phyloP scores from a whole-genome alignment of 2,888 invertebrate genomes.

The Rugalucina vietnamica region DNA sequence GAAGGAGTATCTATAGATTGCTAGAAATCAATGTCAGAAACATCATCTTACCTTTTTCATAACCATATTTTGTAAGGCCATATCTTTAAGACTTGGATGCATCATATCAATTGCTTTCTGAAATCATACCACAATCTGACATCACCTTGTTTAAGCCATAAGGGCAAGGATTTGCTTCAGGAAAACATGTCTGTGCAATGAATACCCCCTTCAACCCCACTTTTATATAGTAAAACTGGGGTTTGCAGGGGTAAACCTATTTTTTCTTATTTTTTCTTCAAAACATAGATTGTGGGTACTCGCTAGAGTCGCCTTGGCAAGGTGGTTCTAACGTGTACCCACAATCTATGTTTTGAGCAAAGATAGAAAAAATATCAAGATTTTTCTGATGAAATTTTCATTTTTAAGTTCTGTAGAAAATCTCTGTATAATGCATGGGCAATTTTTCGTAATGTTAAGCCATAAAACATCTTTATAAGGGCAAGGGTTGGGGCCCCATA shows the following conservation, averaged over 20 bases:
- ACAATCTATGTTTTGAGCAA: too few species aligned
- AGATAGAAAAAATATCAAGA: too few species aligned
- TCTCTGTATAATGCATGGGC: too few species aligned
- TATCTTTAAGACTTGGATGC: conserved; percentile 82
- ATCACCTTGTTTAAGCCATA: neutral
- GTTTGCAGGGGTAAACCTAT: neutral
- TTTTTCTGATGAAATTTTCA: too few species aligned
- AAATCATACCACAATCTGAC: conserved; percentile 15
- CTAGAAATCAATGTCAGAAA: too few species aligned
- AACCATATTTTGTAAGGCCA: conserved; percentile 82
- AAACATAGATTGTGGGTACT: neutral
- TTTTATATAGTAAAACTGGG: neutral
- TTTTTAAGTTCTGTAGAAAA: too few species aligned
- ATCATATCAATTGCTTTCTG: conserved; percentile 77
- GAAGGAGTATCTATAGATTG: too few species aligned
- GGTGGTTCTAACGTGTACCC: too few species aligned
- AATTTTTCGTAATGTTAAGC: too few species aligned
- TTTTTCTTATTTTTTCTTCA: neutral
- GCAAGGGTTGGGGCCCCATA: too few species aligned
- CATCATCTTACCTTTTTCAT: conserved; percentile 80
- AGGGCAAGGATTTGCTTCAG: neutral
- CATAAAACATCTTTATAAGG: too few species aligned
- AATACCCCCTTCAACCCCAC: neutral
- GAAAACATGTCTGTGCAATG: neutral
- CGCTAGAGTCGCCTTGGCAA: neutral